Evolutionary conservation across 1,140 invertebrate genomes (phyloP), one percentile per base, ranked within the genome.

Genomic region (Philaenus spumarius): DNA sequence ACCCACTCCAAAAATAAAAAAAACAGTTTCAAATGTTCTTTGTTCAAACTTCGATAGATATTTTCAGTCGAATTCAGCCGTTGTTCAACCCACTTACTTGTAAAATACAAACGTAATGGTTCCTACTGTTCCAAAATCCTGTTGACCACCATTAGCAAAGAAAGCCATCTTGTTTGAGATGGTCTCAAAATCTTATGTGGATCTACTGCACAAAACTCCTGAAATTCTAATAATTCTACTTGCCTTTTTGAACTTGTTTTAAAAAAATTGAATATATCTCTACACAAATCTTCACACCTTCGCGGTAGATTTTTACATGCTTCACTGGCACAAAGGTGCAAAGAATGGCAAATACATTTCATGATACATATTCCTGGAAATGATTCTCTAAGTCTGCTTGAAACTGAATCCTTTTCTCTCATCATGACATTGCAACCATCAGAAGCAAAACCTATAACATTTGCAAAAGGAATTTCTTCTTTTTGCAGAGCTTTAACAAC

Each of bases 311-410:
- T 22, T 64, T 71, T 71, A 47, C 67, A 72, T 6, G 72, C 68
- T 37, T 72, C 61, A 51, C 63, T 68, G 0, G 65, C 68, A 59
- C 66, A 69, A 11, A 72, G 56, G 60, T 72, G 68, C 24, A 71
- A 59, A 26, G 66, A 69, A 55, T 74, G 72, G 54, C 71, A 72
- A 11, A 72, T 59, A 65, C 71, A 75, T 66, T 73, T 73, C 22
- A 68, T 59, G 2, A 72, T 62, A 9, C 30, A 47, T 4, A 73
- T 69, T 1, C 65, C 67, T n/a, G 70, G 69, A 15, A 30, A 62
- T 23, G 15, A 26, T 40, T 67, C 43, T 35, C 34, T 14, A 43
- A 72, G 58, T 53, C 67, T 39, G n/a, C 17, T 57, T 14, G 64
- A 62, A 11, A 73, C 68, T 12, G 70, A 73, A 62, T 73, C 71